These are phyloP conservation scores for Ahaetulla prasina DNA, from an alignment of 2,113 vertebrate genomes.

Conservation along the genomic window DNA sequence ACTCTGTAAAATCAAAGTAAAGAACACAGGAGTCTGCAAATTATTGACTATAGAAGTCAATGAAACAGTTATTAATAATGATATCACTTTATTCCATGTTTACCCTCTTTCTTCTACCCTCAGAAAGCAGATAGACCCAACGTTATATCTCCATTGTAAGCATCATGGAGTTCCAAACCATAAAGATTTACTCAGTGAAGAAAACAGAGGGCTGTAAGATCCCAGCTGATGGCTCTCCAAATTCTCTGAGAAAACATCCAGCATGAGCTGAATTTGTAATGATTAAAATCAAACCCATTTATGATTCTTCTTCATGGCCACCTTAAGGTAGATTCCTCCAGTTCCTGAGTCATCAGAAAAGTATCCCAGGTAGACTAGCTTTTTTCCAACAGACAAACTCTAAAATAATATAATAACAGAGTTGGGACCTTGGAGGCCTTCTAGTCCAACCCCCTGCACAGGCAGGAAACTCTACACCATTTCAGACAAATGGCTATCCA, in stretches of 20 bases:
- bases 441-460: too few relatives aligned
- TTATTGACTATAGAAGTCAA: neutral
- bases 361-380: neutral
- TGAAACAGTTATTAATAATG: neutral
- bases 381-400: neutral
- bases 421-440: too few relatives aligned
- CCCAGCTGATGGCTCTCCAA: neutral
- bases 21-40: conserved; percentile 1
- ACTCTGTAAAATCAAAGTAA: neutral
- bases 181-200: neutral
- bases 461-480: too few relatives aligned
- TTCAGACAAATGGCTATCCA: too few relatives aligned
- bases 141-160: neutral
- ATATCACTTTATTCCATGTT: neutral
- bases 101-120: neutral
- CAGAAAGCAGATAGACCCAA: neutral
- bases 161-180: neutral
- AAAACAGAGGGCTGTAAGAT: neutral
- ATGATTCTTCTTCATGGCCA: neutral
- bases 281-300: neutral
- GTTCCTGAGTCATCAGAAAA: neutral
- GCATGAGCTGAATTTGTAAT: neutral
- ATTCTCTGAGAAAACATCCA: neutral
- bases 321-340: neutral
- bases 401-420: too few relatives aligned